Evolutionary conservation across 2,797 vertebrate genomes (phyloP).

Genomic region (Leptoclinus maculatus): DNA sequence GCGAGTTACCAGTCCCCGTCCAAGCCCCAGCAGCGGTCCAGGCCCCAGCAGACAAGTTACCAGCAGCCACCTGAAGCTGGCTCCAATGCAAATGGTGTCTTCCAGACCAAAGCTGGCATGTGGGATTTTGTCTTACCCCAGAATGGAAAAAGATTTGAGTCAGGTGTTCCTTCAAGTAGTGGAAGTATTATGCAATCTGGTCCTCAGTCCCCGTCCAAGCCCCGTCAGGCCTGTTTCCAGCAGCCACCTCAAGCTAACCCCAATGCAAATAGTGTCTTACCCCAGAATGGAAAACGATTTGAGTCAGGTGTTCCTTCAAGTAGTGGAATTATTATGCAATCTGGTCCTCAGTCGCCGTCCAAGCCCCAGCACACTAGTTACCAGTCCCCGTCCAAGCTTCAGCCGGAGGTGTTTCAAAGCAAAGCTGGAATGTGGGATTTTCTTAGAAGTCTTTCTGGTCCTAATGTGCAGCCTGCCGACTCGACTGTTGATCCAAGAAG

Average conservation of each 20-base stretch:
- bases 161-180: too few species aligned
- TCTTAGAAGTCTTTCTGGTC: neutral
- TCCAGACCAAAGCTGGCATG: neutral
- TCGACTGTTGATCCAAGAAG: neutral
- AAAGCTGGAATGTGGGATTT: slow-evolving; percentile 4
- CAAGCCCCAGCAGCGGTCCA: neutral
- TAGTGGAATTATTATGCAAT: neutral
- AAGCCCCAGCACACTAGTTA: too few species aligned
- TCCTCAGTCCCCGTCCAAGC: fast-evolving
- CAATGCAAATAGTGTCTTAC: neutral
- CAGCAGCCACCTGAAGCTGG: neutral
- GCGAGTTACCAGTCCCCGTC: too few species aligned
- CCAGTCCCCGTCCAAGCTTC: neutral
- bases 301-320: neutral
- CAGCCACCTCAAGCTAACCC: neutral
- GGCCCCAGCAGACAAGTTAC: neutral
- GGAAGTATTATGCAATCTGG: too few species aligned
- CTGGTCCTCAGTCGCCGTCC: neutral
- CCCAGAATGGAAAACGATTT: neutral
- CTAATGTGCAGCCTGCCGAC: neutral
- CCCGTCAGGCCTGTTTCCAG: neutral
- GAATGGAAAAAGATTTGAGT: neutral
- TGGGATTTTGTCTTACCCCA: neutral
- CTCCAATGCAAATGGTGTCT: too few species aligned
- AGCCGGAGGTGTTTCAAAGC: neutral